A percentile compares a stretch with the other conserved stretches of the same genome.
Evolutionary conservation across 2,888 invertebrate genomes (phyloP).

Genomic region (Tryphoninae sp.): DNA sequence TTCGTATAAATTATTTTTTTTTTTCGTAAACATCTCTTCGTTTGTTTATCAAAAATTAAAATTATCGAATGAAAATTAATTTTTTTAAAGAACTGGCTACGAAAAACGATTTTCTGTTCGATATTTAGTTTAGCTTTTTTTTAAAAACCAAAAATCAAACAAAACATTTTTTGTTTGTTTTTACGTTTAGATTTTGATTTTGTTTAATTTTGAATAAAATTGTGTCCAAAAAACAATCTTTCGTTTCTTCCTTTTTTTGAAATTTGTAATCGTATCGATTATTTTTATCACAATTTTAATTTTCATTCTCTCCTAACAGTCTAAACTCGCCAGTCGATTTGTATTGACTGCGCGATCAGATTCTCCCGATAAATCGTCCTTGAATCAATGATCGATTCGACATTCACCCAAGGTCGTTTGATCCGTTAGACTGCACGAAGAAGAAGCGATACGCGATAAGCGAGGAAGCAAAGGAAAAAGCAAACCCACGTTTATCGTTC

Average conservation of each 20-base stretch:
- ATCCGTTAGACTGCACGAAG: conserved; percentile 70
- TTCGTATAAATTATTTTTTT: background rate
- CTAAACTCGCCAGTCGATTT: conserved; percentile 8
- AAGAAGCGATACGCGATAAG: conserved; percentile 76
- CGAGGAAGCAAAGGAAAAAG: conserved; percentile 43
- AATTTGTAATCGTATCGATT: too few species aligned
- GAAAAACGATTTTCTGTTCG: too few species aligned
- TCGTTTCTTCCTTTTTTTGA: too few species aligned
- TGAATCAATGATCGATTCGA: conserved; percentile 63
- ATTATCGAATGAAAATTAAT: too few species aligned
- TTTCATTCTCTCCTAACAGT: conserved; percentile 56
- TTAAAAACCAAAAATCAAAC: too few species aligned
- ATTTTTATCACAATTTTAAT: conserved; percentile 35
- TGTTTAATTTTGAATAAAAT: too few species aligned
- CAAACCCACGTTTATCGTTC: conserved; percentile 68
- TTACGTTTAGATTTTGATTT: too few species aligned
- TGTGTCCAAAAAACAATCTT: too few species aligned
- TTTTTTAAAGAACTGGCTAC: too few species aligned
- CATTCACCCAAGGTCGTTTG: background rate
- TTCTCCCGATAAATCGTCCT: conserved; percentile 45
- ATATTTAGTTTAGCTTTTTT: too few species aligned
- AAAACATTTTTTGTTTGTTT: too few species aligned
- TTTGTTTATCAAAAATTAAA: background rate
- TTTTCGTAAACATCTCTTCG: background rate
- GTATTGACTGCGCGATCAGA: conserved; percentile 19